Evolutionary conservation across 2,888 invertebrate genomes (phyloP).

Genomic region (Stegana nigrithorax): DNA sequence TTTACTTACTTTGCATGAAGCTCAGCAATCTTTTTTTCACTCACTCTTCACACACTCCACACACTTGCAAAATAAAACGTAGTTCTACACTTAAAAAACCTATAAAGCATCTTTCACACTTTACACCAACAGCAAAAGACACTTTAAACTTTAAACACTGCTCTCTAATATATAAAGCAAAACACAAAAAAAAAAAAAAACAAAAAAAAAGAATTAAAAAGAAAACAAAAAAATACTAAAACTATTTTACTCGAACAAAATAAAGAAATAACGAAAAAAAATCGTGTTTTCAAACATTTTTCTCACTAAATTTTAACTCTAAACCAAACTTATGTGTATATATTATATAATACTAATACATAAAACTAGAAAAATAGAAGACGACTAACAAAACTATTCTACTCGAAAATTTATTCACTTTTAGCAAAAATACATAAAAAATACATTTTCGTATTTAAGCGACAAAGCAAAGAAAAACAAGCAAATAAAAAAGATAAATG

Average conservation of each 20-base stretch:
- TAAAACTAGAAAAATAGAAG: constrained; percentile 25
- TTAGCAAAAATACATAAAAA: constrained; percentile 16
- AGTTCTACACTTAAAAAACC: not conserved
- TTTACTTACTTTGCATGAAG: not conserved
- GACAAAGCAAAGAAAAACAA: constrained; percentile 1
- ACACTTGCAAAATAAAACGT: not conserved
- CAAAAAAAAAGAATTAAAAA: constrained; percentile 7
- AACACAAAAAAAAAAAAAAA: constrained; percentile 37
- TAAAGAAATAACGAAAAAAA: constrained; percentile 32
- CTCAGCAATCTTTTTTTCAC: not conserved
- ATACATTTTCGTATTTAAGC: constrained; percentile 29
- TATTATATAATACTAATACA: constrained; percentile 26
- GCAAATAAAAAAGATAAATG: constrained; percentile 27
- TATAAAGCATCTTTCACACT: too few relatives aligned
- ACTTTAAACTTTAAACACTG: constrained; percentile 55
- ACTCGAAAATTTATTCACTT: constrained; percentile 36
- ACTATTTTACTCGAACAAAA: constrained; percentile 52
- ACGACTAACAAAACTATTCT: constrained; percentile 29
- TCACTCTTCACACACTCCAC: not conserved
- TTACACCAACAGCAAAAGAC: constrained; percentile 21
- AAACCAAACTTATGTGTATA: constrained; percentile 58
- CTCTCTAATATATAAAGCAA: constrained; percentile 53
- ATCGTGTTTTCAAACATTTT: constrained; percentile 50
- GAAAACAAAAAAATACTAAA: constrained; percentile 27
- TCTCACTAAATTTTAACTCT: constrained; percentile 57